These are phyloP conservation scores for Poecilia velifera DNA, from an alignment of 2,797 vertebrate genomes.

Conservation along the genomic window DNA sequence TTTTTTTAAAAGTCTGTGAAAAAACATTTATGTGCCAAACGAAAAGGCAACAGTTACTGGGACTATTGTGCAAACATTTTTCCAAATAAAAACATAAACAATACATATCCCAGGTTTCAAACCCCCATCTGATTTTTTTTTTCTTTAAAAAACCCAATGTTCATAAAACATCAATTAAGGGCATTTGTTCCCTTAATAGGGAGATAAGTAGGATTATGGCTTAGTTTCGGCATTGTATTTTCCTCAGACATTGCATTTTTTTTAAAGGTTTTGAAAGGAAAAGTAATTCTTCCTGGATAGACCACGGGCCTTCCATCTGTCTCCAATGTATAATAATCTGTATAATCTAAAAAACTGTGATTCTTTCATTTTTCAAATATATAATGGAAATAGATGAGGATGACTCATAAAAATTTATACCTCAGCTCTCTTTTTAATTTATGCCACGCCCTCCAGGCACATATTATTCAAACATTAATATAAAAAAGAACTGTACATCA, in stretches of 20 bases:
- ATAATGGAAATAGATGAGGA: constrained; percentile 94
- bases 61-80: neutral
- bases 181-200: neutral
- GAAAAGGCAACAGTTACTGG: neutral
- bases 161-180: neutral
- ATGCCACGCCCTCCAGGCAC: constrained; percentile 92
- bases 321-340: constrained; percentile 68
- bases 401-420: constrained; percentile 98
- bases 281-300: constrained; percentile 36
- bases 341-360: constrained; percentile 83
- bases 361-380: constrained; percentile 95
- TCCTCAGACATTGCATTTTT: constrained; percentile 26
- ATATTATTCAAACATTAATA: constrained; percentile 99
- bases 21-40: neutral
- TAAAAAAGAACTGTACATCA: constrained; percentile 93
- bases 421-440: constrained; percentile 95
- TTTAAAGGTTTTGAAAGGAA: constrained; percentile 28
- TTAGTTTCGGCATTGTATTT: constrained; percentile 9
- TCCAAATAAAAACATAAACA: neutral
- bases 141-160: neutral
- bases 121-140: neutral
- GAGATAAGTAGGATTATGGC: neutral
- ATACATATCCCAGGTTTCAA: neutral
- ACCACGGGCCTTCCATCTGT: constrained; percentile 39
- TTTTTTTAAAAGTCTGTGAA: neutral